These are phyloP conservation scores for Acanthosepion lycidas DNA, from an alignment of 2,888 invertebrate species.

Conservation along the genomic window DNA sequence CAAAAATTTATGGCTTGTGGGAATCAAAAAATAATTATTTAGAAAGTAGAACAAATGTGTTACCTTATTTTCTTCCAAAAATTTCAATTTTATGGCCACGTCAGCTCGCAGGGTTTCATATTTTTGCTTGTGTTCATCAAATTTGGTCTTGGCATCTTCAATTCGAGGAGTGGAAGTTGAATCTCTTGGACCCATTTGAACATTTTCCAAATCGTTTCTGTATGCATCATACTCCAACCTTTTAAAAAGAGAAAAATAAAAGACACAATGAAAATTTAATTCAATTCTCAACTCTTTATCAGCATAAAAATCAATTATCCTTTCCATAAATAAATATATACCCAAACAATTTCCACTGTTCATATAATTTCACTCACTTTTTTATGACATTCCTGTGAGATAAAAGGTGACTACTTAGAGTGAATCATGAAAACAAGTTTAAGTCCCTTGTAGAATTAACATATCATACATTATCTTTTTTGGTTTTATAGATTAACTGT, in stretches of 20 bases:
- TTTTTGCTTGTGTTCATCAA: conserved; percentile 88
- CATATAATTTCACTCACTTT: no score
- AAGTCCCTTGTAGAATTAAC: no score
- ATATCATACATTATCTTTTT: no score
- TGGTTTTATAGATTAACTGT: no score
- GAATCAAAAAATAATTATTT: not conserved
- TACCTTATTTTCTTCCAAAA: conserved; percentile 97
- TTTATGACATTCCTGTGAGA: no score
- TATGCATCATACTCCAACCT: conserved; percentile 98
- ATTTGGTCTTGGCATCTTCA: conserved; percentile 87
- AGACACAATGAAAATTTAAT: not conserved
- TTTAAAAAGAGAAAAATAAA: conserved; percentile 46
- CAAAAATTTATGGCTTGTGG: no score
- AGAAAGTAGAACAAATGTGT: conserved; percentile 60
- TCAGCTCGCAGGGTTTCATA: conserved; percentile 95
- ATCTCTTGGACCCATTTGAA: conserved; percentile 79
- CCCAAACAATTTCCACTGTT: no score
- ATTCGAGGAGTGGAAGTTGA: conserved; percentile 77
- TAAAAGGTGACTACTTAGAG: no score
- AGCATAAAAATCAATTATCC: no score
- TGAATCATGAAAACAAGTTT: no score
- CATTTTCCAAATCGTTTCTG: conserved; percentile 91
- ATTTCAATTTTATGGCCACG: conserved; percentile 94
- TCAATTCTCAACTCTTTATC: no score
- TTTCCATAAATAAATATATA: no score